Base-by-base conservation (phyloP, 2,113 vertebrate genomes). In the Nibea coibor region DNA sequence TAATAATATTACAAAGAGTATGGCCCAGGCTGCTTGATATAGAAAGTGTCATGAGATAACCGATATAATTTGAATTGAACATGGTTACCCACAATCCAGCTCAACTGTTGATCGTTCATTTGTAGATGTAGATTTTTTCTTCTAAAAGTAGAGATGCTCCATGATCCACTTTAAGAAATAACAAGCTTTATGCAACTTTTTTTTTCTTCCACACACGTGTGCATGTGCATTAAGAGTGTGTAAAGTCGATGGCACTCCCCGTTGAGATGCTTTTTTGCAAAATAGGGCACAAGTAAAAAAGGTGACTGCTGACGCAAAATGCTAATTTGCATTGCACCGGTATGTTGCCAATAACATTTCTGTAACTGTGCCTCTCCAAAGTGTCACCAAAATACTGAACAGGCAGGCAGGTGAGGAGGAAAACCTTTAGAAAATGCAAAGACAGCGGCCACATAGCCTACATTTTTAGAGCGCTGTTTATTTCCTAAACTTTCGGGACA, bases 401-500 rank as follows among this genome's bases (percentile, higher is more conserved):
- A 79, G 62, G 64, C 22, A 66, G 35, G 35, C 22, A 58, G 56
- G 31, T 2, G 7, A 78, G 22, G 24, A 5, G 9, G 22, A 15
- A 20, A 66, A 26, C 16, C 5, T 19, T 3, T 54, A 42, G 64
- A 61, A 56, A 72, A 67, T 73, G 14, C 12, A 42, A 43, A 63
- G 10, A 39, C 50, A 71, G 78, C 7, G 15, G 16, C 42, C n/a
- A 45, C 6, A 72, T 45, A 80, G 75, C 78, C 51, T 24, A 82
- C 47, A 84, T 84, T 72, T 72, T 61, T 11, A 50, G 31, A 76
- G 45, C 82, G 78, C 20, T 81, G 63, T 84, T 77, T 67, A 82
- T 86, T 82, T 53, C 28, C 51, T 69, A 78, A 84, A 90, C 73
- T 83, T 89, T 77, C 31, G 3, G 47, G 53, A 82, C 50, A 31